Conservation (phyloP, 2,797 vertebrate species). For the Hypotaenidia okinawae region DNA sequence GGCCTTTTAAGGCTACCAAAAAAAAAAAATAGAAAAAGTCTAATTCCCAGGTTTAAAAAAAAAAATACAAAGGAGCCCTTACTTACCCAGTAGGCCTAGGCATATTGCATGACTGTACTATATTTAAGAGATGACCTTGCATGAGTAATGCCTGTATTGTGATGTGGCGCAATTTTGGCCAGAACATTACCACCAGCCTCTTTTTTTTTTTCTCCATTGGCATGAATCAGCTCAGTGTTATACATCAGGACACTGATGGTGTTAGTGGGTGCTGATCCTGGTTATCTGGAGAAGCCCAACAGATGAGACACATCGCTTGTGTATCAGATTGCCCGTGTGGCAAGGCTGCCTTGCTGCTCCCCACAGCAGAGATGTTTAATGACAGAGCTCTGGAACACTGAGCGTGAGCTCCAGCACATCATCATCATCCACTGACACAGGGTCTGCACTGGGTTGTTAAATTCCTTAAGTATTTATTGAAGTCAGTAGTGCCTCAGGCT, state of each 20-base stretch:
- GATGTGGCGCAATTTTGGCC: slow-evolving; percentile 30
- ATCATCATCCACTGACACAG: not conserved
- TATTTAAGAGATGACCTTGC: slow-evolving; percentile 44
- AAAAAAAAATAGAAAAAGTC: not conserved
- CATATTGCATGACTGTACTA: not conserved
- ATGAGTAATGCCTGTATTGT: slow-evolving; percentile 35
- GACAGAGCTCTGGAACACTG: not conserved
- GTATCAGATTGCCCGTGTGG: not conserved
- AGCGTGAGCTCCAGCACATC: slow-evolving; percentile 30
- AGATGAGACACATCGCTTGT: not conserved
- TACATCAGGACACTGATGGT: not conserved
- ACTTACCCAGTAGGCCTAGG: not conserved
- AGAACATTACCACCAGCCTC: slow-evolving; percentile 10
- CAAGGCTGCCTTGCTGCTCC: not conserved
- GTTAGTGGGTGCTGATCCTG: not conserved
- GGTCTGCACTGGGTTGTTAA: slow-evolving; percentile 21
- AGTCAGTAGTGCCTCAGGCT: slow-evolving; percentile 66
- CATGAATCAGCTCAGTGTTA: slow-evolving; percentile 18
- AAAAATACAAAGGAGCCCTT: not conserved
- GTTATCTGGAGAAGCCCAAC: not conserved
- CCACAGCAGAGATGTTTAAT: not conserved
- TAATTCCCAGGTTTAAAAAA: not conserved
- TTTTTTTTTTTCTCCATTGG: not conserved
- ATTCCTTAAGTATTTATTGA: slow-evolving; percentile 69
- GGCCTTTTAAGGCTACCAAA: not conserved